A percentile compares a stretch with the other conserved stretches of the same genome.
These are phyloP conservation scores for Shinisaurus crocodilurus DNA, from an alignment of 2,113 vertebrate species.

Conservation along the genomic window DNA sequence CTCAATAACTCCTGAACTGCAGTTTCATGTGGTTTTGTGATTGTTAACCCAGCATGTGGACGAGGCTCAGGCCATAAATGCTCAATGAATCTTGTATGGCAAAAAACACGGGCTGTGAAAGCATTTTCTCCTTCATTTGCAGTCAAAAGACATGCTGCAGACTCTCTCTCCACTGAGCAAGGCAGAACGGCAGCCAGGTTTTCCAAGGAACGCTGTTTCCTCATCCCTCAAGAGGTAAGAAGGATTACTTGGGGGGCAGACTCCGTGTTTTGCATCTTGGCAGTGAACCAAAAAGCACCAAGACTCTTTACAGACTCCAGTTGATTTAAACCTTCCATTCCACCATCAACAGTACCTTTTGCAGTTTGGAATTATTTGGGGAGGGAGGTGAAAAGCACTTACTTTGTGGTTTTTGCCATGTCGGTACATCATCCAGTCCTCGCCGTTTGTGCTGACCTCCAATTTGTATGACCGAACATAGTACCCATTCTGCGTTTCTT, in stretches of 20 bases:
- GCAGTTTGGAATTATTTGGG: background rate
- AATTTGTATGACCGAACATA: conserved; percentile 95
- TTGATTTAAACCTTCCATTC: background rate
- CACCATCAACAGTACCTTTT: background rate
- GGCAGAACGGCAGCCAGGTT: conserved; percentile 64
- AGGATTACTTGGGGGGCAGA: conserved; percentile 54
- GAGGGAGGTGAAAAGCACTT: conserved; percentile 25
- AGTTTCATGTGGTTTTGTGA: conserved; percentile 79
- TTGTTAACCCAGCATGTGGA: conserved; percentile 80
- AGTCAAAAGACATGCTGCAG: conserved; percentile 69
- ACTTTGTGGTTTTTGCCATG: conserved; percentile 99
- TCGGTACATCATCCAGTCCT: conserved; percentile 98
- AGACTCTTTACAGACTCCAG: background rate
- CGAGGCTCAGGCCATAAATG: conserved; percentile 68
- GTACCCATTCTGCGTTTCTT: conserved; percentile 93
- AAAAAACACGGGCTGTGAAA: conserved; percentile 59
- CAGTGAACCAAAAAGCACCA: background rate
- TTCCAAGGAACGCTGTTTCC: conserved; percentile 62
- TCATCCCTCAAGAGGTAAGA: conserved; percentile 57
- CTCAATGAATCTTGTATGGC: conserved; percentile 74
- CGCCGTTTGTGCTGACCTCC: conserved; percentile 97
- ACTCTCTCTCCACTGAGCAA: conserved; percentile 39
- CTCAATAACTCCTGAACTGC: conserved; percentile 75
- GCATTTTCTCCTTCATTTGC: conserved; percentile 79
- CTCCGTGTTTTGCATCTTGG: conserved; percentile 19